Evolutionary conservation across 2,888 invertebrate genomes (phyloP).

Genomic region (Ornithoptera alexandrae): DNA sequence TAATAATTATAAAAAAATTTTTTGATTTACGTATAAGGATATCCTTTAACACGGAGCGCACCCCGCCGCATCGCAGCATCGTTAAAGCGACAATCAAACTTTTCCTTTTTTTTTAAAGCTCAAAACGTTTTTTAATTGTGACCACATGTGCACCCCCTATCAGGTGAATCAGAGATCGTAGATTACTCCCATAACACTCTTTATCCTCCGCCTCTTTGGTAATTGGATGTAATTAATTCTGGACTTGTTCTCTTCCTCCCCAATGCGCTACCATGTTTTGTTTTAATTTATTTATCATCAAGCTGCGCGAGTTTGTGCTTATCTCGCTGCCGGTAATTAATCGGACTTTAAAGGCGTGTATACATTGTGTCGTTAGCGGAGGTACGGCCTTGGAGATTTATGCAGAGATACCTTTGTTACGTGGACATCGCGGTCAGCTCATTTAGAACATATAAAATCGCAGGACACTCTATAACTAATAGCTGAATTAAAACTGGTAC

Average conservation of each 20-base stretch:
- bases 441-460: no score
- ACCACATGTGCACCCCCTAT: conserved; percentile 63
- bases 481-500: no score
- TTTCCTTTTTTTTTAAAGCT: conserved; percentile 41
- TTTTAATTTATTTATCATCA: conserved; percentile 19
- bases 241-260: conserved; percentile 36
- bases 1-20: no score
- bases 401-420: no score
- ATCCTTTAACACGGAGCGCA: no score
- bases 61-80: conserved; percentile 41
- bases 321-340: conserved; percentile 18
- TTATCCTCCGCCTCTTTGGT: conserved; percentile 37
- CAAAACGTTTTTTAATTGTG: conserved; percentile 65
- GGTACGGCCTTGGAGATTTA: no score
- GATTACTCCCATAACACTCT: conserved; percentile 49
- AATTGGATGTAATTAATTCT: conserved; percentile 52
- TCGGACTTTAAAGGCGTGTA: conserved; percentile 10
- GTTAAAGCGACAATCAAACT: conserved; percentile 44
- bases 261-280: conserved; percentile 28
- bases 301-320: conserved; percentile 14
- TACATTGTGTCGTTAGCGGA: background rate
- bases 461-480: no score
- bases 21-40: no score
- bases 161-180: conserved; percentile 59
- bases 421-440: no score